Evolutionary conservation across 2,797 vertebrate species (phyloP).

Genomic region (Myiothlypis coronata): DNA sequence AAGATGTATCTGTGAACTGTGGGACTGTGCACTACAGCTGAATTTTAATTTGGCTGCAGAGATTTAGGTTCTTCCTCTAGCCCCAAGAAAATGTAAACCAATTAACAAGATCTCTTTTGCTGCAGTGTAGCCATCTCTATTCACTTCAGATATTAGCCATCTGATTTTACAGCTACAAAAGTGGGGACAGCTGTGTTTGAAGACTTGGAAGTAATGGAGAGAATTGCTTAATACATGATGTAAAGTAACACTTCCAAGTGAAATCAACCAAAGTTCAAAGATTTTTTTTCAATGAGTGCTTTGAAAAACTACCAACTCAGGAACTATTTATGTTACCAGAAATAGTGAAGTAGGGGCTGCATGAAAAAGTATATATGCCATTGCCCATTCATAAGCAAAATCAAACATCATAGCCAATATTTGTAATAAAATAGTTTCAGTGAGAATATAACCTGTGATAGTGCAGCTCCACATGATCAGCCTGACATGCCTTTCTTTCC

Average conservation of each 20-base stretch:
- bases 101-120: background rate
- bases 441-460: background rate
- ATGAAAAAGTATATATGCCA: background rate
- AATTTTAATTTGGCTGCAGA: background rate
- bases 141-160: background rate
- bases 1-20: background rate
- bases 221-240: background rate
- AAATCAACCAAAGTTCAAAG: conserved; percentile 30
- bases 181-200: background rate
- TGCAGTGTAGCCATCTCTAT: background rate
- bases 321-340: conserved; percentile 11
- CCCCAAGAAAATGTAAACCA: background rate
- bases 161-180: conserved; percentile 7
- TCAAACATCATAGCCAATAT: background rate
- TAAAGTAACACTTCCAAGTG: conserved; percentile 22
- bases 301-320: background rate
- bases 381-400: background rate
- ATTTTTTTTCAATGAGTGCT: background rate
- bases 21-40: background rate
- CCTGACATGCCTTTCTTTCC: background rate
- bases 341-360: background rate
- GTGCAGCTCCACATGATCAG: background rate
- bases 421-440: background rate
- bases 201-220: conserved; percentile 11
- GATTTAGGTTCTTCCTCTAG: background rate